phyloP scores from a whole-genome alignment of 2,797 vertebrate species.

The Smutsia gigantea region DNA sequence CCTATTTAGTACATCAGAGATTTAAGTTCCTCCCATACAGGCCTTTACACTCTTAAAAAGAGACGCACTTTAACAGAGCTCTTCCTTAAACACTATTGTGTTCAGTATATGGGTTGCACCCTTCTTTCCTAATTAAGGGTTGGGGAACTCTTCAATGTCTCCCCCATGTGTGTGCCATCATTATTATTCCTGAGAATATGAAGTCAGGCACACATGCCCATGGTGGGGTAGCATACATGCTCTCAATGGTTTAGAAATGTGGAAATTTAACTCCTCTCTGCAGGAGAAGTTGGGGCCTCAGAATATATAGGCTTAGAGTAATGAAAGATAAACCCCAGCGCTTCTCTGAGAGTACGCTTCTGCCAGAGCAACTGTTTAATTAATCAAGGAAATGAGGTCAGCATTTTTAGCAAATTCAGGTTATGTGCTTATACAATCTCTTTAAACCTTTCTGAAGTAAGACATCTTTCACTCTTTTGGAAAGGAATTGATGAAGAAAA shows the following conservation, averaged over 20 bases:
- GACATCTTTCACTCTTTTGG: not conserved
- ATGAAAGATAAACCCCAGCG: not conserved
- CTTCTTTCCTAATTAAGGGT: not conserved
- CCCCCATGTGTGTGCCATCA: not conserved
- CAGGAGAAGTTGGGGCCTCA: not conserved
- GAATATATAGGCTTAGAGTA: not conserved
- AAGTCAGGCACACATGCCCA: not conserved
- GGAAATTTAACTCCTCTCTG: not conserved
- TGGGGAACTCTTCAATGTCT: not conserved
- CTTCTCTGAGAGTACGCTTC: not conserved
- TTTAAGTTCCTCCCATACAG: not conserved
- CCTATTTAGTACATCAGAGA: not conserved
- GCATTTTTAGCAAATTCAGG: not conserved
- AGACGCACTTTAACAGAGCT: not conserved
- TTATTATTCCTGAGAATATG: not conserved
- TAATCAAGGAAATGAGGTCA: not conserved
- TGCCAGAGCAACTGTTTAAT: not conserved
- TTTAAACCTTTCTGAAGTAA: not conserved
- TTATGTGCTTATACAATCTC: not conserved
- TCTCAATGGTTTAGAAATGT: not conserved
- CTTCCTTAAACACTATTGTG: not conserved
- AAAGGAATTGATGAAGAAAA: not conserved
- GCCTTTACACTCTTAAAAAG: not conserved
- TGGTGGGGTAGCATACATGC: not conserved
- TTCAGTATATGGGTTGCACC: not conserved